Conservation (phyloP, 2,888 invertebrate species). For the Dicyrtoma fusca region DNA sequence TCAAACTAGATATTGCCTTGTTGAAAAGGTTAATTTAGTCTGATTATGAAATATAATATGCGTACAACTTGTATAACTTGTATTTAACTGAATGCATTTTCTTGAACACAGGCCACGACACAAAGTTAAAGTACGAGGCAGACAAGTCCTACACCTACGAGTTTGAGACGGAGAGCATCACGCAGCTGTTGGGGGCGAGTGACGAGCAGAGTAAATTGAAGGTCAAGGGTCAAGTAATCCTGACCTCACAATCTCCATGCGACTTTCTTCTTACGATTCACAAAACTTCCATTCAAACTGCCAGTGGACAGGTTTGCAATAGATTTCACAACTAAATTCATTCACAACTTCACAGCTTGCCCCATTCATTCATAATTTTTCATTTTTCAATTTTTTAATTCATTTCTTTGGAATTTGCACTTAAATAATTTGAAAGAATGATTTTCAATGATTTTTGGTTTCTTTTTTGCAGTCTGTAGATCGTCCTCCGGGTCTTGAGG, state of each 20-base stretch:
- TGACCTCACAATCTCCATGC: constrained; percentile 60
- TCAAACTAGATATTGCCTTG: too few species aligned
- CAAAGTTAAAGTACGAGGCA: constrained; percentile 48
- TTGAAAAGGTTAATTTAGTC: too few species aligned
- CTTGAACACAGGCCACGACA: constrained; percentile 40
- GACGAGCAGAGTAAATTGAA: constrained; percentile 56
- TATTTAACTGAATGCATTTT: too few species aligned
- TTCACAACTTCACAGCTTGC: too few species aligned
- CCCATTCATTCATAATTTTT: not conserved
- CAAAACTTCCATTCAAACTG: constrained; percentile 50
- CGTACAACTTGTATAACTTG: too few species aligned
- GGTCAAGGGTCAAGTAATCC: constrained; percentile 59
- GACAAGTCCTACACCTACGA: constrained; percentile 54
- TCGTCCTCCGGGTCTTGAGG: constrained; percentile 68
- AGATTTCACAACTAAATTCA: not conserved
- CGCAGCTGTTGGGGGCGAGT: constrained; percentile 48
- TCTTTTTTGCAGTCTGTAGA: constrained; percentile 62
- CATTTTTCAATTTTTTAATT: not conserved
- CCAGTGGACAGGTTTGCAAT: constrained; percentile 49
- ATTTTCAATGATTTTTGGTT: too few species aligned
- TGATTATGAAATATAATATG: too few species aligned
- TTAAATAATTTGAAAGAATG: not conserved
- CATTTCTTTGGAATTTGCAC: not conserved
- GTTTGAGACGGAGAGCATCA: constrained; percentile 52
- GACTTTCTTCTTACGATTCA: constrained; percentile 59